These are phyloP conservation scores for Ommatoiulus sabulosus DNA, from an alignment of 2,888 invertebrate species.

Conservation along the genomic window DNA sequence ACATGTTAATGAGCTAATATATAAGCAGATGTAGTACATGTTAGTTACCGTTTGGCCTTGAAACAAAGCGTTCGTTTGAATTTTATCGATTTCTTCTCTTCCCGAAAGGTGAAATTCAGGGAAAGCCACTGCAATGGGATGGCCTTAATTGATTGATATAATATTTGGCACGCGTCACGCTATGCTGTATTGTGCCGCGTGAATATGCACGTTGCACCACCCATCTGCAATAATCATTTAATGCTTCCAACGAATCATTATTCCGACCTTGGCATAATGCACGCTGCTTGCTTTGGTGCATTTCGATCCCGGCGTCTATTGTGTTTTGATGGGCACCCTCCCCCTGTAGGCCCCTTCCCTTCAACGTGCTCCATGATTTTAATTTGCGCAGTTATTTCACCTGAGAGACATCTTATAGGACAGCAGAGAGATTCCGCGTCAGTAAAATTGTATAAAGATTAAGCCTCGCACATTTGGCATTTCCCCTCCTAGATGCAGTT, in stretches of 20 bases:
- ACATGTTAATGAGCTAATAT: not conserved
- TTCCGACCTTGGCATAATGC: not conserved
- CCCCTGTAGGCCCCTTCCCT: not conserved
- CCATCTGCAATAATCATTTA: constrained; percentile 26
- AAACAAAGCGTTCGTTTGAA: not conserved
- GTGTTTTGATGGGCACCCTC: not conserved
- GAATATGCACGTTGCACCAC: constrained; percentile 29
- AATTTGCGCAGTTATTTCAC: constrained; percentile 16
- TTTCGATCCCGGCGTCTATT: constrained; percentile 18
- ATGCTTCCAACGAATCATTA: not conserved
- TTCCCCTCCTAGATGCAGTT: not conserved
- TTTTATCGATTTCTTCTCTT: not conserved
- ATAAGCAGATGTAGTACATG: not conserved
- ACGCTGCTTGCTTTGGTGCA: not conserved
- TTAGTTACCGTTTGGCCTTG: not conserved
- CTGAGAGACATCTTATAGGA: not conserved
- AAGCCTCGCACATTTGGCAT: not conserved
- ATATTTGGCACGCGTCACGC: constrained; percentile 34
- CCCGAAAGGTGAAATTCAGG: constrained; percentile 11
- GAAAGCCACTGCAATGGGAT: not conserved
- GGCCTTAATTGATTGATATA: constrained; percentile 17
- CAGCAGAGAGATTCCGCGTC: not conserved
- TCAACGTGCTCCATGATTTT: not conserved
- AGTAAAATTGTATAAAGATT: not conserved
- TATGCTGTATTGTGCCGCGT: not conserved